Evolutionary conservation across 2,113 vertebrate species (phyloP).

Genomic region (Rhynchopsitta pachyrhyncha): DNA sequence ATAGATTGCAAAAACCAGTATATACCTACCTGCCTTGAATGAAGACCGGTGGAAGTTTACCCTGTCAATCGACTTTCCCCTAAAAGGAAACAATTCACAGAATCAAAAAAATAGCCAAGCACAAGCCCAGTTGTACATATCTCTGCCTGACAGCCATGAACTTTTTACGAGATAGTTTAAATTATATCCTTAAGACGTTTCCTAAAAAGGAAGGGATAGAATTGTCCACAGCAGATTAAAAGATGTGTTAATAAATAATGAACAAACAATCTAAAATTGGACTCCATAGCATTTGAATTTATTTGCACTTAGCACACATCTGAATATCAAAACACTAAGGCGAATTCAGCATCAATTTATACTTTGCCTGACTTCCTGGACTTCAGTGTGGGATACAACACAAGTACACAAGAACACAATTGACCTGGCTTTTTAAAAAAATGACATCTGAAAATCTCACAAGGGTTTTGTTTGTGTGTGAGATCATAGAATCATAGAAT

Average conservation of each 20-base stretch:
- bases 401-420: neutral
- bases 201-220: constrained; percentile 59
- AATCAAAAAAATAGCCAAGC: constrained; percentile 39
- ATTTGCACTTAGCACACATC: neutral
- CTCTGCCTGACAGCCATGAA: constrained; percentile 49
- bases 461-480: neutral
- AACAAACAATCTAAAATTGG: constrained; percentile 37
- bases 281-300: neutral
- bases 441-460: neutral
- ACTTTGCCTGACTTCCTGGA: neutral
- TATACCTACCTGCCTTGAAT: neutral
- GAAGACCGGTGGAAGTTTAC: constrained; percentile 14
- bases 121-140: constrained; percentile 37
- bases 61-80: constrained; percentile 27
- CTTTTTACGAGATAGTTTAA: constrained; percentile 58
- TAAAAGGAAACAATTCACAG: constrained; percentile 69
- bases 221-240: constrained; percentile 27
- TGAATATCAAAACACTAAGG: neutral
- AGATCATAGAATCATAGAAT: neutral
- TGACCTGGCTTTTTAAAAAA: neutral
- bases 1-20: neutral
- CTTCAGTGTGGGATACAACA: neutral
- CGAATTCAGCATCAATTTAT: neutral
- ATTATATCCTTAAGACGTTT: constrained; percentile 60
- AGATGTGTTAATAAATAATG: constrained; percentile 41